These are phyloP conservation scores for Nasonia longicornis DNA, from an alignment of 1,140 invertebrate genomes.

Conservation along the genomic window DNA sequence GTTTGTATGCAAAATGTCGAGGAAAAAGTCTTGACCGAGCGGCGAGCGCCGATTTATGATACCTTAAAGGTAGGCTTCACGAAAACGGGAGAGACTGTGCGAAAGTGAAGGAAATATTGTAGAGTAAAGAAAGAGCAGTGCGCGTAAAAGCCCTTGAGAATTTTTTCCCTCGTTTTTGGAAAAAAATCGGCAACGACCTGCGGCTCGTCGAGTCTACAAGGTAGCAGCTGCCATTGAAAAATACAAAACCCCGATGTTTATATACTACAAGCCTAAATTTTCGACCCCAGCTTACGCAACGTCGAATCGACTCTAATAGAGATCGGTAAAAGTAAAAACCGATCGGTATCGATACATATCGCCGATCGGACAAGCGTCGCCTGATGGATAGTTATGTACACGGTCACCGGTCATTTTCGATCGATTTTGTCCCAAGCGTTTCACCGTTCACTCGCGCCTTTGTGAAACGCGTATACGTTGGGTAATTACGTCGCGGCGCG, in stretches of 20 bases:
- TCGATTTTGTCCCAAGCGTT: neutral
- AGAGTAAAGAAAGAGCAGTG: slow-evolving; percentile 4
- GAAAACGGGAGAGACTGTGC: neutral
- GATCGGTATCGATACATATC: neutral
- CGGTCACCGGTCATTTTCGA: neutral
- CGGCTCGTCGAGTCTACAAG: neutral
- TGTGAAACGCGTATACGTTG: no score
- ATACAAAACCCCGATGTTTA: no score
- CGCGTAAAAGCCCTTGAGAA: neutral
- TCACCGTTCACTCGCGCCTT: neutral
- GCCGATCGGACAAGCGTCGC: neutral
- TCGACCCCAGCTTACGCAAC: neutral
- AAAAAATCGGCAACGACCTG: neutral
- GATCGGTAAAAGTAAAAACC: neutral
- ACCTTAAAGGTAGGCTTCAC: slow-evolving; percentile 13
- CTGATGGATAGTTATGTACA: neutral
- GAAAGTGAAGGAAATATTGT: slow-evolving; percentile 9
- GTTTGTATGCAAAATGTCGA: slow-evolving; percentile 4
- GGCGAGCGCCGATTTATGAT: slow-evolving; percentile 23
- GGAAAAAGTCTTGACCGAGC: neutral
- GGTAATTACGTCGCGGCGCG: no score
- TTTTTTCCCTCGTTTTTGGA: neutral
- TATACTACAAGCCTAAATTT: neutral
- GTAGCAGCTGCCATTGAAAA: neutral
- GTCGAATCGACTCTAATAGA: neutral